Percentiles rank a stretch among this genome's conserved stretches.
Conservation (phyloP, 1,140 invertebrate species). For the Zophobas morio region DNA sequence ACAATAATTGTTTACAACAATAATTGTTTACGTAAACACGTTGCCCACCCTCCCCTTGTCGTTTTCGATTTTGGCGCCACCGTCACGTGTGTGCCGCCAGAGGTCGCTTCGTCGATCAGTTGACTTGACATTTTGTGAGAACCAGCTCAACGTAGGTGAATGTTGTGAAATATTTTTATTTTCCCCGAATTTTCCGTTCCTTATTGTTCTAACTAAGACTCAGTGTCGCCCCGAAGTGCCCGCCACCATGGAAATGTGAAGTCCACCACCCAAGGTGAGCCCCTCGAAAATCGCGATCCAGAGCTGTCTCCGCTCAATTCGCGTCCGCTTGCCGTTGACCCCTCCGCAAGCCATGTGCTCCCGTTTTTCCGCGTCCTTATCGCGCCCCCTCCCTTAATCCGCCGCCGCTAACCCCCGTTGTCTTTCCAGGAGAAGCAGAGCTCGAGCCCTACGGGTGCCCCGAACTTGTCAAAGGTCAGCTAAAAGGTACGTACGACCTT, state of each 20-base stretch:
- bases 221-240: background rate
- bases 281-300: background rate
- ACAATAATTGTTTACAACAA: too few relatives aligned
- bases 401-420: background rate
- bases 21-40: too few relatives aligned
- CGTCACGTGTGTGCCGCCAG: constrained; percentile 13
- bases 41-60: too few relatives aligned
- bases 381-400: too few relatives aligned
- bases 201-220: constrained; percentile 21
- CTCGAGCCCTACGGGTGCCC: constrained; percentile 12
- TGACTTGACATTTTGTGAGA: constrained; percentile 45
- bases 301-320: constrained; percentile 1
- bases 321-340: constrained; percentile 19
- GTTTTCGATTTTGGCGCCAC: constrained; percentile 11
- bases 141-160: constrained; percentile 38
- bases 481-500: constrained; percentile 15
- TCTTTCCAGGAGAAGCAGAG: constrained; percentile 22
- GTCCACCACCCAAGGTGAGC: background rate
- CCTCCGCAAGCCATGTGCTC: background rate
- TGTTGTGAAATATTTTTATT: constrained; percentile 47
- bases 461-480: constrained; percentile 17
- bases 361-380: background rate
- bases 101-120: constrained; percentile 9
- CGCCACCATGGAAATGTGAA: constrained; percentile 25
- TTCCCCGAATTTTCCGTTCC: constrained; percentile 17